Evolutionary conservation across 1,140 invertebrate species (phyloP).

Genomic region (Drosophila lacertosa): DNA sequence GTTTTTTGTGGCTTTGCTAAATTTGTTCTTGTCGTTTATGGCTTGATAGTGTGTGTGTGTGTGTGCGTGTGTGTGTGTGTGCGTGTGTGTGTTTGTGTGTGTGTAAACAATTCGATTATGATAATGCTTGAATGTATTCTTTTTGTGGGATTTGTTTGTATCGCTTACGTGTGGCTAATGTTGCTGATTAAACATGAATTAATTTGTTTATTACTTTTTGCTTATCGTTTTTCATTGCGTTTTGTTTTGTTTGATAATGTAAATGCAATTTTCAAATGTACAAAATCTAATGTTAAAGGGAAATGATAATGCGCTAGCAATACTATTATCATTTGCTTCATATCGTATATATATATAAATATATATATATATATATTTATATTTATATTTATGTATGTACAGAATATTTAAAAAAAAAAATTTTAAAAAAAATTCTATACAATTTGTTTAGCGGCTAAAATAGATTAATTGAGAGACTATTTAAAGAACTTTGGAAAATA

Average conservation of each 20-base stretch:
- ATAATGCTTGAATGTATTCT: constrained; percentile 72
- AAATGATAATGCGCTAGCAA: constrained; percentile 65
- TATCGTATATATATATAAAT: constrained; percentile 29
- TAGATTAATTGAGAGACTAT: constrained; percentile 61
- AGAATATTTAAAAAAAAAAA: constrained; percentile 67
- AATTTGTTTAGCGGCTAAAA: constrained; percentile 62
- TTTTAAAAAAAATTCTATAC: constrained; percentile 65
- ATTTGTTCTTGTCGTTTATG: constrained; percentile 62
- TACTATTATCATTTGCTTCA: constrained; percentile 42
- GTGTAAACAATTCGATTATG: constrained; percentile 73
- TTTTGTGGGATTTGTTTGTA: constrained; percentile 66
- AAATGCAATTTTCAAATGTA: constrained; percentile 76
- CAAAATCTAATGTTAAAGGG: constrained; percentile 62
- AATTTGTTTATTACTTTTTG: constrained; percentile 24
- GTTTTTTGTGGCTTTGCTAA: constrained; percentile 71
- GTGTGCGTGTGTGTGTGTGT: constrained; percentile 1
- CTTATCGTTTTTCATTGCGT: constrained; percentile 26
- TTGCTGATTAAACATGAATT: constrained; percentile 66
- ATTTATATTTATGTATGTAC: constrained; percentile 48
- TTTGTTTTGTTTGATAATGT: constrained; percentile 46
- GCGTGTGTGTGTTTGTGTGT: too few species aligned
- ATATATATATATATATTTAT: constrained; percentile 29
- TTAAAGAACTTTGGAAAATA: constrained; percentile 51
- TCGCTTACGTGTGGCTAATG: constrained; percentile 61
- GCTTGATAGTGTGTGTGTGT: constrained; percentile 58